Conservation (phyloP, 2,797 vertebrate genomes). For the Pristis pectinata region DNA sequence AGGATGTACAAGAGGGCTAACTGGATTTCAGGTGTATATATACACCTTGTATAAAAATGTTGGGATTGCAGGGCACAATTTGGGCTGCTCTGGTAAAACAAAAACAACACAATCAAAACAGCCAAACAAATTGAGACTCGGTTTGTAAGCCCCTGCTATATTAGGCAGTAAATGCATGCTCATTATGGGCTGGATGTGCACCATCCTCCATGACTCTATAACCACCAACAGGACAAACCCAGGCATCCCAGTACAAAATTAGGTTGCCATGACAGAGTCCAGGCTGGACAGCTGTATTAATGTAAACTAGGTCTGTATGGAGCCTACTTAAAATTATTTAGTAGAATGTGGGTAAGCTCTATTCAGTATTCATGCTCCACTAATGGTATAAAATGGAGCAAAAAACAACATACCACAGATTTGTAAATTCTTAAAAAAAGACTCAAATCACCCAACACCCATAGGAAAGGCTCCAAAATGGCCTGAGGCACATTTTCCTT, state of each 20-base stretch:
- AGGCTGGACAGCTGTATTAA: not conserved
- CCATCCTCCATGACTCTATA: not conserved
- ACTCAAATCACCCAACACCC: too few relatives aligned
- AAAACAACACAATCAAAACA: not conserved
- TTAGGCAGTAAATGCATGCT: not conserved
- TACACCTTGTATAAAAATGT: not conserved
- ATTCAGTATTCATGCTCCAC: not conserved
- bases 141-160: not conserved
- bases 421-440: not conserved
- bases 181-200: not conserved
- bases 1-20: not conserved
- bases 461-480: not conserved
- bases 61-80: not conserved
- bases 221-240: not conserved
- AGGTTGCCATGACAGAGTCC: not conserved
- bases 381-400: not conserved
- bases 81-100: not conserved
- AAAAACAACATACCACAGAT: not conserved
- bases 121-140: not conserved
- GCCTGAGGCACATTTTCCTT: not conserved
- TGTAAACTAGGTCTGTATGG: not conserved
- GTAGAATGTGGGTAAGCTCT: not conserved
- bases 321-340: not conserved
- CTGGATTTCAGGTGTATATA: not conserved
- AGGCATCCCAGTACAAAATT: not conserved